Evolutionary conservation across 1,140 invertebrate genomes (phyloP).

Genomic region (Octopus bimaculoides): DNA sequence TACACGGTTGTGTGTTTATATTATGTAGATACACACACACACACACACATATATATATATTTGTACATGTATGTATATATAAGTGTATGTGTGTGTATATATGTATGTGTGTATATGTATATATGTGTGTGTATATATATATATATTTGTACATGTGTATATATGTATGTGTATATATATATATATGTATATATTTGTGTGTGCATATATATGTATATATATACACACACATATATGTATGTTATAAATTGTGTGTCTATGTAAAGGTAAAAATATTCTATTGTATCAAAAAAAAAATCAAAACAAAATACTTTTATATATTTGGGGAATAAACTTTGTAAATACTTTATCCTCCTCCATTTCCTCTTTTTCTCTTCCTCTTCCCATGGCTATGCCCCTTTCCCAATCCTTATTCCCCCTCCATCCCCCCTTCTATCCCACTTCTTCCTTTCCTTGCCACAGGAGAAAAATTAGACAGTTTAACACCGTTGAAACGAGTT

Average conservation of each 20-base stretch:
- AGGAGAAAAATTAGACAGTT: too few relatives aligned
- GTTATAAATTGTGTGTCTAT: not conserved
- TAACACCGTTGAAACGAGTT: not conserved
- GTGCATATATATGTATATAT: not conserved
- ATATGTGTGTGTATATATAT: not conserved
- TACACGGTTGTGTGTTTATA: not conserved
- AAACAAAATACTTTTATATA: not conserved
- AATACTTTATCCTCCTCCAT: not conserved
- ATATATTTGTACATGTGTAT: not conserved
- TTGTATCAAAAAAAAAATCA: not conserved
- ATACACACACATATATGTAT: not conserved
- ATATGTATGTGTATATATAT: not conserved
- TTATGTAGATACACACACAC: not conserved
- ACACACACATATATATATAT: not conserved
- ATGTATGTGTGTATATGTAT: not conserved
- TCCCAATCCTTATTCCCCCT: not conserved
- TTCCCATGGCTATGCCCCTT: not conserved
- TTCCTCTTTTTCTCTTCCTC: not conserved
- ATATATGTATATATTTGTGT: not conserved
- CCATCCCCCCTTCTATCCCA: not conserved
- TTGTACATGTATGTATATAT: not conserved
- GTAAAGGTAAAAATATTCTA: not conserved
- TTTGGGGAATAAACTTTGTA: constrained; percentile 8
- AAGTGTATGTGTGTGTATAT: not conserved
- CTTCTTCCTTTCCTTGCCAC: not conserved